A percentile compares a stretch with the other conserved stretches of the same genome.
Conservation (phyloP, 1,140 invertebrate species). For the Anastrepha obliqua region DNA sequence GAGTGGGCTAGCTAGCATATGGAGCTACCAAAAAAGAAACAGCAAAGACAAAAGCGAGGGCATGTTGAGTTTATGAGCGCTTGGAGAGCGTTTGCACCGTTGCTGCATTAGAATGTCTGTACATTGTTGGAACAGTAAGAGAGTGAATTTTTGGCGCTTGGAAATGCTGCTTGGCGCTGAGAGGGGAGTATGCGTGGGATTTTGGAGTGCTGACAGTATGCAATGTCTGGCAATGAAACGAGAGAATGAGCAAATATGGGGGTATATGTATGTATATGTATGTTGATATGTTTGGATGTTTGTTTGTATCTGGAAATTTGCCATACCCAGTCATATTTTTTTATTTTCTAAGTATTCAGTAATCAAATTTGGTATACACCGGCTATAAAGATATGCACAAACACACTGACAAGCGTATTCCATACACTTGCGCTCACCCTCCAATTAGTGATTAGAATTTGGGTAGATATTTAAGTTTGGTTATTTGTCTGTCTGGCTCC, state of each 20-base stretch:
- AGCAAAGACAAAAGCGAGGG: slow-evolving; percentile 9
- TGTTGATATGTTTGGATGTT: not conserved
- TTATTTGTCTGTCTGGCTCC: not conserved
- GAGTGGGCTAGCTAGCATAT: not conserved
- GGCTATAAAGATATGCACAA: not conserved
- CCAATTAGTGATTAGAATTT: not conserved
- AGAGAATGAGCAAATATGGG: slow-evolving; percentile 7
- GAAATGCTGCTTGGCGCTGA: not conserved
- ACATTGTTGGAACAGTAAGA: not conserved
- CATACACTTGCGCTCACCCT: not conserved
- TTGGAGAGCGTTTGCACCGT: slow-evolving; percentile 31
- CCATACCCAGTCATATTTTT: not conserved
- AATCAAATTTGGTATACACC: slow-evolving; percentile 20
- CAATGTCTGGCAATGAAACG: slow-evolving; percentile 8
- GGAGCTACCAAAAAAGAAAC: slow-evolving; percentile 8
- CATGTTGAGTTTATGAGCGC: not conserved
- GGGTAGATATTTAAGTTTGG: not conserved
- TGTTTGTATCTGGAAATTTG: too few species aligned
- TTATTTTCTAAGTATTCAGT: slow-evolving; percentile 1
- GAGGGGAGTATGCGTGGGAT: not conserved
- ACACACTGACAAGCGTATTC: not conserved
- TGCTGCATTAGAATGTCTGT: not conserved
- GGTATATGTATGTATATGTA: not conserved
- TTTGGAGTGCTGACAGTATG: slow-evolving; percentile 1
- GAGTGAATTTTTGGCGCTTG: slow-evolving; percentile 17